phyloP scores from a whole-genome alignment of 2,113 vertebrate genomes.

The Gallinago undulata region DNA sequence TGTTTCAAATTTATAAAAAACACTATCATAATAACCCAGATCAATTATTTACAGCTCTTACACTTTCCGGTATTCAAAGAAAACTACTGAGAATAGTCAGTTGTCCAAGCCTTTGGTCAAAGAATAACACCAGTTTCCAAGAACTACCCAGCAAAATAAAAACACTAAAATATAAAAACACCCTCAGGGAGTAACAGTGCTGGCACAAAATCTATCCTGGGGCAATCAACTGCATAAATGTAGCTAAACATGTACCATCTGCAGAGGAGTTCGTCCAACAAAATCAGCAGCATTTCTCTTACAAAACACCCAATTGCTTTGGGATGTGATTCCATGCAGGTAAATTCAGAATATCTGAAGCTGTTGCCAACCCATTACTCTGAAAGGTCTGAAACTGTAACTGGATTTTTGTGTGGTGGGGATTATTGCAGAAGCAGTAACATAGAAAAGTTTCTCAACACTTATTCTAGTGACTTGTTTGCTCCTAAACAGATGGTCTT shows the following conservation, averaged over 20 bases:
- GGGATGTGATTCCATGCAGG: neutral
- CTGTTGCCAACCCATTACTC: neutral
- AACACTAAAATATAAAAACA: neutral
- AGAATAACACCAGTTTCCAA: neutral
- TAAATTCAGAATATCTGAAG: conserved; percentile 13
- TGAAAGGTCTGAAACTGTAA: neutral
- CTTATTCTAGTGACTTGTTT: conserved; percentile 34
- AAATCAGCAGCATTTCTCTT: conserved; percentile 4
- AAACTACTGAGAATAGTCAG: neutral
- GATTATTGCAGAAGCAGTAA: neutral
- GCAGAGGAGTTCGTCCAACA: neutral
- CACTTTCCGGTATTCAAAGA: neutral
- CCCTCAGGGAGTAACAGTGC: neutral
- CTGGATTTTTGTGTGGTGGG: neutral
- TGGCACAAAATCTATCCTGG: conserved; percentile 21
- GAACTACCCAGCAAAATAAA: conserved; percentile 19
- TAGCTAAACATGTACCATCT: conserved; percentile 44
- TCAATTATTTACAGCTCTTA: neutral
- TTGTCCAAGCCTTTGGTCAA: neutral
- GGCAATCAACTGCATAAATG: conserved; percentile 42
- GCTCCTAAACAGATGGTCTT: conserved; percentile 45
- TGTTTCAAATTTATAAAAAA: neutral
- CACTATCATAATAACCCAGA: neutral
- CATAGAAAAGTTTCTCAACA: neutral
- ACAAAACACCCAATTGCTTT: neutral